Base-by-base conservation (phyloP, 1,140 invertebrate genomes). In the Diorhabda carinulata region DNA sequence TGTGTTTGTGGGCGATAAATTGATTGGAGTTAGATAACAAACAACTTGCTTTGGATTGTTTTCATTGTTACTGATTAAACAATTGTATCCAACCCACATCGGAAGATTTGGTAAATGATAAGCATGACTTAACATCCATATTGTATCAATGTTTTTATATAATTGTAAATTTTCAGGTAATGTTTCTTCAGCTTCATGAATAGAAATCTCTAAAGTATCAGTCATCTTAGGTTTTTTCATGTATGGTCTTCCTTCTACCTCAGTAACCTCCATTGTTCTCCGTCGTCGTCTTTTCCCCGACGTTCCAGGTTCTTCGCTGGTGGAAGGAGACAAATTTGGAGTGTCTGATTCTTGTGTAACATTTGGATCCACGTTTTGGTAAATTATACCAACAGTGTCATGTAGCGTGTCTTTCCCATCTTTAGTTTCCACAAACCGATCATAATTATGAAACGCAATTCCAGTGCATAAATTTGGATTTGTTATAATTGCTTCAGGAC, bases 391-490 rank as follows among this genome's bases (percentile, higher is more conserved):
- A 52, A 25, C 25, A 25, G 25, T 25, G 25, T 25, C 25, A 25
- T 25, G 25, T 1, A 25, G 25, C 25, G 25, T 25, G 25, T 25
- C 25, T 25, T 60, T 60, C 25, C 58, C 58, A 60, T 60, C 25
- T 60, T 60, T 60, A 57, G 82, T 83, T 60, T 84, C 81, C 6
- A 81, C 81, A 66, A 78, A 82, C 43, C 82, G 70, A 73, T 82
- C 80, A 70, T 74, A 82, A 73, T 82, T 84, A 70, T 83, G 79
- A 67, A n/a, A n/a, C n/a, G n/a, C n/a, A n/a, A n/a, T n/a, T n/a
- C n/a, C n/a, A n/a, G n/a, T n/a, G n/a, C n/a, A n/a, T n/a, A n/a
- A n/a, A n/a, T n/a, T n/a, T n/a, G n/a, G n/a, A n/a, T n/a, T n/a
- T n/a, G n/a, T n/a, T n/a, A n/a, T n/a, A n/a, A n/a, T n/a, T n/a